Base-by-base conservation (phyloP, 2,888 invertebrate species). In the Agrochola lychnidis region DNA sequence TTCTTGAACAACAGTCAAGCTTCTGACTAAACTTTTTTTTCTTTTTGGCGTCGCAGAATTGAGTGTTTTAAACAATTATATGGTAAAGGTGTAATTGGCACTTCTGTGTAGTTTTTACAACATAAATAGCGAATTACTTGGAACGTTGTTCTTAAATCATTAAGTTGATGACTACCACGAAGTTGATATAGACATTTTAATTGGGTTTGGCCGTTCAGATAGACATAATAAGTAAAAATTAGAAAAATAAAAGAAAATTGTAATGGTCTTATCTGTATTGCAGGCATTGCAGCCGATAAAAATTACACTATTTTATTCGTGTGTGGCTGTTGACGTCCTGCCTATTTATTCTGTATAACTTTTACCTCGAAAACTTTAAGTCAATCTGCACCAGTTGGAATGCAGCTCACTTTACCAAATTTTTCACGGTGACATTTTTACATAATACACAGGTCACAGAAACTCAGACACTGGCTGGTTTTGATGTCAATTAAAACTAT, bases 61-160 rank as follows among this genome's bases (percentile, higher is more conserved):
- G n/a, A 64, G n/a, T 42, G 40, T 42, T 42, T 14, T 56, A 12
- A 56, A 63, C 40, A 40, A 63, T 22, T 62, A 62, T 4, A n/a
- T 25, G n/a, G 16, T n/a, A 19, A 25, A 42, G n/a, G 5, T 42
- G 63, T n/a, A n/a, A 10, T 19, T 25, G 25, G 5, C 42, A 42
- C 10, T 64, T 45, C 64, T 64, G 64, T 16, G 16, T 45, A 45
- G 25, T 12, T 64, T 64, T 64, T 64, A 42, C n/a, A 56, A 56
- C 56, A 9, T 56, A 56, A 56, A 12, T 56, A 56, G n/a, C n/a
- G 57, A 57, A 66, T 25, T 66, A 66, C 45, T 45, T 66, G 19
- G 36, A 63, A 40, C 22, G 22, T 40, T 22, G 19, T 25, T 66
- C 12, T 45, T 19, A 45, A 66, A 66, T 19, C 12, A 25, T 66